These are phyloP conservation scores for Dicranocentrus wangi DNA, from an alignment of 2,888 invertebrate species.

Conservation along the genomic window DNA sequence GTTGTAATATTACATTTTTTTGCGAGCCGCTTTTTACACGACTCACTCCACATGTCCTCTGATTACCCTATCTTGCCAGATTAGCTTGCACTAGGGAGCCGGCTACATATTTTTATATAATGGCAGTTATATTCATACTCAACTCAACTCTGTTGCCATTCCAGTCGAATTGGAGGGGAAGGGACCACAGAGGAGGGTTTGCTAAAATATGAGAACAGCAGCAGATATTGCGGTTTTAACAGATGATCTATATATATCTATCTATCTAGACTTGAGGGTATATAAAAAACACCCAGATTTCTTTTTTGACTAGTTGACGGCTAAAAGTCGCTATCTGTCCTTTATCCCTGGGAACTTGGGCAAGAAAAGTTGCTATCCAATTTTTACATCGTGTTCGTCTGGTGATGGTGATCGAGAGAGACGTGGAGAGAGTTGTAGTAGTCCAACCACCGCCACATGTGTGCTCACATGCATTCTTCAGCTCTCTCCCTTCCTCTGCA, in stretches of 20 bases:
- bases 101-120: background rate
- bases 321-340: background rate
- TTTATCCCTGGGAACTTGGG: too few relatives aligned
- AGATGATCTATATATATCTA: too few relatives aligned
- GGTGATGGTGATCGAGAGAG: background rate
- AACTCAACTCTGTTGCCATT: too few relatives aligned
- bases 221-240: background rate
- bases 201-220: background rate
- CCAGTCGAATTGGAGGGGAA: too few relatives aligned
- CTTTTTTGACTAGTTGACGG: conserved; percentile 2
- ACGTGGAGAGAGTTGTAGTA: too few relatives aligned
- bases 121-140: too few relatives aligned
- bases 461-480: too few relatives aligned
- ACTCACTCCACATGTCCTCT: background rate
- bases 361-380: conserved; percentile 6
- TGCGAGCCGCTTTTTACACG: background rate
- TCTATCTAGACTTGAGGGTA: too few relatives aligned
- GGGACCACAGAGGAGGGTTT: too few relatives aligned
- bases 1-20: too few relatives aligned
- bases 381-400: background rate
- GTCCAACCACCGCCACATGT: too few relatives aligned
- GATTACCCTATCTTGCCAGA: conserved; percentile 17
- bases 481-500: too few relatives aligned
- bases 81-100: background rate
- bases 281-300: background rate